Evolutionary conservation across 1,140 invertebrate species (phyloP), one percentile per base, ranked within the genome.

Genomic region (Drosophila pectinifera): DNA sequence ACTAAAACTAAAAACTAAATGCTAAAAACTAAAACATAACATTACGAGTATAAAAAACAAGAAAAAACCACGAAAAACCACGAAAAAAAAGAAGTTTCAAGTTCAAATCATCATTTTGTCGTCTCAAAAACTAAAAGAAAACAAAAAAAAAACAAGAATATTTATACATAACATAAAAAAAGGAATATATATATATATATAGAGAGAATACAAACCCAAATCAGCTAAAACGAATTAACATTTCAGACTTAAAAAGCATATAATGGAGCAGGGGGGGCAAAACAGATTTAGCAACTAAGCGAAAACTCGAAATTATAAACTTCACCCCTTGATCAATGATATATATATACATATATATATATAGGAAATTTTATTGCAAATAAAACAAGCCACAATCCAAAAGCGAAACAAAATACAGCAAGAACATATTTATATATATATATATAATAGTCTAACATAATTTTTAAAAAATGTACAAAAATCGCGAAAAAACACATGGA

Each of bases 51-150:
- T 51, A 51, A 20, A 65, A 34, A 49, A 5, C n/a, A 18, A 58
- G 26, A 10, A 34, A 49, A 68, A 46, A 48, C 11, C 0, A 26
- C 16, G 61, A 53, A 39, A 39, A 39, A 56, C 42, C 73, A 69
- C 46, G 34, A 34, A 34, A 49, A 55, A 75, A 38, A 51, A 38
- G 4, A 73, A 73, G 70, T 82, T 62, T 82, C 67, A 80, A 84
- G 81, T 84, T 84, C 81, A 85, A 84, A 85, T 65, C 72, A 88
- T 88, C 56, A 82, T 86, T 86, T 86, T 83, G 83, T 88, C 79
- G 78, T 86, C 78, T 88, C 76, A 72, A 57, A 57, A 39, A n/a
- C 46, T 14, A 48, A n/a, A n/a, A n/a, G n/a, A n/a, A n/a, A n/a
- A n/a, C n/a, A n/a, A n/a, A n/a, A n/a, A n/a, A n/a, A n/a, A n/a